Evolutionary conservation across 2,888 invertebrate genomes (phyloP).

Genomic region (Rhorus exstirpatorius): DNA sequence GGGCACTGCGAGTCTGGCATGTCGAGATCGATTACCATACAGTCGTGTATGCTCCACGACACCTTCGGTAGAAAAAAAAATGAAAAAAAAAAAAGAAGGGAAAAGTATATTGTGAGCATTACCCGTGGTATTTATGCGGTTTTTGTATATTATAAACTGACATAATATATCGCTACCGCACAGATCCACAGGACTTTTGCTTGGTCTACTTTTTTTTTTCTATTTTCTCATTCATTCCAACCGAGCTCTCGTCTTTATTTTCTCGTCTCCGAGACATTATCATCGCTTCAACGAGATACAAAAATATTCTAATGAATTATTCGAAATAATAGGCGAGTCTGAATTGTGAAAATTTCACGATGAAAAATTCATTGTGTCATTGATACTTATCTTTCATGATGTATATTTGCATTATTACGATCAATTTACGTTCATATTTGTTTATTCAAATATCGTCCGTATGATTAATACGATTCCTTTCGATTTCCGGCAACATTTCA

Average conservation of each 20-base stretch:
- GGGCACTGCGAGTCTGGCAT: conserved; percentile 60
- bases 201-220: neutral
- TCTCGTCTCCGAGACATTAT: neutral
- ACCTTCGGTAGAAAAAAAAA: conserved; percentile 30
- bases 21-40: conserved; percentile 68
- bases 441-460: conserved; percentile 16
- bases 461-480: conserved; percentile 35
- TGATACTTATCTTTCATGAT: no score
- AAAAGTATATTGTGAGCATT: conserved; percentile 27
- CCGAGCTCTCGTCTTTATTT: neutral
- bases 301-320: no score
- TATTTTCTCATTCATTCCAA: neutral
- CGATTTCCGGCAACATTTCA: conserved; percentile 59
- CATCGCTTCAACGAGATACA: no score
- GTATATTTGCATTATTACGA: neutral
- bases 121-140: conserved; percentile 62
- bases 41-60: conserved; percentile 44
- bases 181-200: neutral
- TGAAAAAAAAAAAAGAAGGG: no score
- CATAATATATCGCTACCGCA: conserved; percentile 55
- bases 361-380: no score
- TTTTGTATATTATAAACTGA: conserved; percentile 46
- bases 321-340: no score
- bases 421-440: neutral
- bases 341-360: no score